Evolutionary conservation across 2,113 vertebrate species (phyloP).

Genomic region (Rallus limicola): DNA sequence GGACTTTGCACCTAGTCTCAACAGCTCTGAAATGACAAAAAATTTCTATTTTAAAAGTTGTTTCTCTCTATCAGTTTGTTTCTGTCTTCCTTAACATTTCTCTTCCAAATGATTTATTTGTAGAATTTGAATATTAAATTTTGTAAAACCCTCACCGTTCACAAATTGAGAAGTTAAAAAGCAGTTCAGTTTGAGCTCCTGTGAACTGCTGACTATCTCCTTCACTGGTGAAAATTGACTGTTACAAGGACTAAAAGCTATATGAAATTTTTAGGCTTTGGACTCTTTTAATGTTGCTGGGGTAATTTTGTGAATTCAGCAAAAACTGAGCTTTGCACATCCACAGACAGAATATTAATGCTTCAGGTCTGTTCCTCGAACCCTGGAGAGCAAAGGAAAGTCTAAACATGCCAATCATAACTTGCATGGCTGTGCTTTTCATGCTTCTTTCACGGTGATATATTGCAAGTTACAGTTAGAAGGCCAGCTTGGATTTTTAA

Average conservation of each 20-base stretch:
- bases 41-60: background rate
- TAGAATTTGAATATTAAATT: background rate
- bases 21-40: background rate
- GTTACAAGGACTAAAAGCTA: background rate
- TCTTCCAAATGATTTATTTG: background rate
- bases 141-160: background rate
- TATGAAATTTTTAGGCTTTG: background rate
- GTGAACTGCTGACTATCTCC: background rate
- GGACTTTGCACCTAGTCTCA: background rate
- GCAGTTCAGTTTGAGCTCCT: background rate
- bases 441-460: slow-evolving; percentile 11
- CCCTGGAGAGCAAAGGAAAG: slow-evolving; percentile 12
- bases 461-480: background rate
- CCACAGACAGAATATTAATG: slow-evolving; percentile 45
- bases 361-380: background rate
- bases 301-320: slow-evolving; percentile 29
- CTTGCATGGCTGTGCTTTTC: slow-evolving; percentile 18
- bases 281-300: background rate
- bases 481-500: slow-evolving; percentile 7
- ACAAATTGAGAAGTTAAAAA: background rate
- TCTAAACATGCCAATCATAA: slow-evolving; percentile 47
- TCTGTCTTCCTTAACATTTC: background rate
- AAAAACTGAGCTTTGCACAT: background rate
- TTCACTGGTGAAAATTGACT: background rate
- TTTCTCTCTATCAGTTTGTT: background rate